Base-by-base conservation (phyloP, 2,888 invertebrate genomes). In the Drosophila mayaguana region DNA sequence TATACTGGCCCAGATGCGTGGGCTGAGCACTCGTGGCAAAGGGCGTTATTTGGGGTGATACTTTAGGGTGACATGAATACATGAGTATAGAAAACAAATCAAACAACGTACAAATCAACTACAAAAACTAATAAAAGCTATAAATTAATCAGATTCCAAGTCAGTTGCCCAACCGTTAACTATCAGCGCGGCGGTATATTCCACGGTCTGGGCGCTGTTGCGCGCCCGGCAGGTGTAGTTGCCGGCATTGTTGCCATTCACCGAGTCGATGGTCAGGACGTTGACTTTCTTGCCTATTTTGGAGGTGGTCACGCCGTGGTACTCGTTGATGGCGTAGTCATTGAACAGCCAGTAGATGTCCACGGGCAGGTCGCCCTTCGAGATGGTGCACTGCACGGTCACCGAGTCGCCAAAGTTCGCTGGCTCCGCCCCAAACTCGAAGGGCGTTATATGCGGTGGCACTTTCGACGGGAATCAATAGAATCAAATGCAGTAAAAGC, bases 291-390 rank as follows among this genome's bases (percentile, higher is more conserved):
- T 93, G 66, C 93, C 93, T 61, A 94, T 93, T 66, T 93, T 92
- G 53, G 94, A 93, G 62, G 94, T 94, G 22, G 89, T 91, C 5
- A 91, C 89, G 48, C 93, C 91, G 93, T 94, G 84, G 71, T 94
- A 94, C 88, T 94, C 93, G 91, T 96, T 94, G 68, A 94, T 94
- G 74, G 94, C 93, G 88, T 95, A 95, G 91, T 96, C 95, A 91
- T 95, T 95, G 81, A 95, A 95, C 36, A 93, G 92, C 96, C 96
- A 96, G 36, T 93, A 93, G 62, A 96, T 95, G 75, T 94, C 93
- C 63, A 96, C 93, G 1, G 96, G 96, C 70, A 94, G 93, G 92
- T 96, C 96, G 22, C 96, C 96, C 90, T 95, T 95, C n/a, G 94
- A 94, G 38, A 95, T 94, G 61, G 94, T 94, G 91, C 96, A 96